A percentile compares a stretch with the other conserved stretches of the same genome.
phyloP scores from a whole-genome alignment of 2,888 invertebrate species.

The Ectemnius cavifrons region DNA sequence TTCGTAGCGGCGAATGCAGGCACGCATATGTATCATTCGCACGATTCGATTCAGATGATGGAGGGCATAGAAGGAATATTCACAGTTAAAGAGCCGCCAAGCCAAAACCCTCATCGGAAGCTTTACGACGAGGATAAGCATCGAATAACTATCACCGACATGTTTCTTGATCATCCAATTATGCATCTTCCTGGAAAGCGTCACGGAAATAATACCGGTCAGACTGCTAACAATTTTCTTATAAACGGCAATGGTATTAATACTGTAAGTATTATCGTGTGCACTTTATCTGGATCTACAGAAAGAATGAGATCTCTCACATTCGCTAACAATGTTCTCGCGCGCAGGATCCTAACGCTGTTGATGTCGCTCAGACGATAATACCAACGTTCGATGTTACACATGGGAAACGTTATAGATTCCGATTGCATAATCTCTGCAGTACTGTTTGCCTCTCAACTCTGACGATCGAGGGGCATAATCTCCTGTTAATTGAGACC shows the following conservation, averaged over 20 bases:
- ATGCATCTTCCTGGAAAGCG: constrained; percentile 84
- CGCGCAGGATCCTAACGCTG: constrained; percentile 29
- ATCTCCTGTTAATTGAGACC: constrained; percentile 49
- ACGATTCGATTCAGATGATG: constrained; percentile 42
- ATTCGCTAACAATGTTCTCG: background rate
- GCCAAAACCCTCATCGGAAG: constrained; percentile 18
- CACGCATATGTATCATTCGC: constrained; percentile 63
- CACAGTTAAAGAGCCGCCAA: constrained; percentile 41
- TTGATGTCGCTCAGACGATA: constrained; percentile 12
- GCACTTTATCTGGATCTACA: no score
- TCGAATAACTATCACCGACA: constrained; percentile 50
- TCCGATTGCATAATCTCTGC: constrained; percentile 57
- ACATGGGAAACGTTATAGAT: constrained; percentile 48
- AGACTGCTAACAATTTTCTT: constrained; percentile 88
- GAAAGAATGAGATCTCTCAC: background rate
- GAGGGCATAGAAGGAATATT: constrained; percentile 55
- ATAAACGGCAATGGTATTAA: constrained; percentile 88
- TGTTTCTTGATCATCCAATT: constrained; percentile 84
- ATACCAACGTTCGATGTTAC: constrained; percentile 37
- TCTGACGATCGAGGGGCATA: constrained; percentile 45
- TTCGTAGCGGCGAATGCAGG: constrained; percentile 51
- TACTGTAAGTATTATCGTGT: constrained; percentile 31
- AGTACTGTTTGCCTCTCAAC: constrained; percentile 52
- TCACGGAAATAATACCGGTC: constrained; percentile 82
- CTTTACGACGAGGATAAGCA: constrained; percentile 48